Base-by-base conservation (phyloP, 1,140 invertebrate genomes). In the Hyles vespertilio region DNA sequence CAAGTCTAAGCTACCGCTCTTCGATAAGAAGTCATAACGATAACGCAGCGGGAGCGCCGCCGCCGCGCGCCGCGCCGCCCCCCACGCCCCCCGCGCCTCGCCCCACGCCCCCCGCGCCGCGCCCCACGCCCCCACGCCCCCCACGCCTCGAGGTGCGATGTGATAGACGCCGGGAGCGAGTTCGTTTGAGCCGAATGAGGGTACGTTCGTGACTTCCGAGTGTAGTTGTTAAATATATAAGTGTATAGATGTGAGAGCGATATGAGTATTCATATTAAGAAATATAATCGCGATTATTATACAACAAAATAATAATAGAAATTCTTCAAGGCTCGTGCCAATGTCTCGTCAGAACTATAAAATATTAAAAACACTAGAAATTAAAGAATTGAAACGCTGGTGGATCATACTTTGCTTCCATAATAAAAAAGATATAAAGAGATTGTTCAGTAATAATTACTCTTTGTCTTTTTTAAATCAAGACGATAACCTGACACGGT, bases 1-100 rank as follows among this genome's bases (percentile, higher is more conserved):
- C 36, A 91, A 92, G 67, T 96, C 95, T 48, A 96, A 96, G 84
- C 89, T 96, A 69, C 94, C 93, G 47, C 91, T 96, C n/a, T 96
- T 96, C 79, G 95, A 96, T 81, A 95, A 95, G 74, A 94, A 95
- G 86, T 76, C 81, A 49, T 87, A 85, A 66, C 81, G 72, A 22
- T 55, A 54, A 40, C 8, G 8, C 36, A 40, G 5, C 36, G 36
- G 8, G 8, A 40, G 4, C 36, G 50, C 9, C 11, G 22, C 40
- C 45, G 36, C 40, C 12, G 47, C 40, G 46, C 51, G 32, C 11
- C 34, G 9, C 9, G 32, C 9, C 55, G 2, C 52, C 48, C 22
- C 40, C 22, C 36, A 0, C 51, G 43, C 36, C 12, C 51, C 45
- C 5, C 5, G 40, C 32, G n/a, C 12, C 45, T 43, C 33, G 32